Evolutionary conservation across 2,113 vertebrate species (phyloP), one percentile per base, ranked within the genome.

Genomic region (Colistium nudipinnis): DNA sequence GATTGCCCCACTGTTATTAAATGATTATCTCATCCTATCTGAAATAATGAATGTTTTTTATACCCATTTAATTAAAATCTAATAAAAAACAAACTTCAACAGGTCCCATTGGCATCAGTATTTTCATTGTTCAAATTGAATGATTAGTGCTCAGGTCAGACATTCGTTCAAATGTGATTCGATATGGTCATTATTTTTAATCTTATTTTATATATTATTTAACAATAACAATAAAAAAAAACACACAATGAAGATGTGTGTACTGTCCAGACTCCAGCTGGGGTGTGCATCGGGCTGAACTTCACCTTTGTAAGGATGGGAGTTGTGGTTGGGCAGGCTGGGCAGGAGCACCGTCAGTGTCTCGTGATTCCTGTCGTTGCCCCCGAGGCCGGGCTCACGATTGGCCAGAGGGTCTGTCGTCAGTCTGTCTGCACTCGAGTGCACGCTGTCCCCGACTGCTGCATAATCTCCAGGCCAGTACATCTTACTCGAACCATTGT

Each of bases 281-380:
- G 9, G 35, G 12, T 36, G 43, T 39, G 22, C 3, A 2, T 33
- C 17, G 12, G 17, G 30, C 51, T 49, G 14, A 38, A 14, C 7
- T 11, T 63, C 75, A 96, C 96, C 95, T 95, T 91, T 96, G 84
- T 97, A 93, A 24, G 94, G 94, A 10, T 94, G 94, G 13, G 90
- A 56, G 47, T 71, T 74, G 61, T 90, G 48, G 82, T 90, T 89
- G 0, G 94, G 92, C 55, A 94, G 76, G 27, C 88, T 86, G 9
- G 93, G 91, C 51, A 94, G 82, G 33, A 90, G 81, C 48, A 79
- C 27, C 3, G 53, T 76, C 64, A 82, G 62, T 62, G 77, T 63
- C 48, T 93, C 92, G 55, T 70, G 77, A 0, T 65, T 76, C 7
- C 78, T 33, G 20, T 93, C 87, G 0, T 92, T 70, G 0, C 53